These are phyloP conservation scores for Linnaemya tessellans DNA, from an alignment of 2,888 invertebrate genomes.

Conservation along the genomic window DNA sequence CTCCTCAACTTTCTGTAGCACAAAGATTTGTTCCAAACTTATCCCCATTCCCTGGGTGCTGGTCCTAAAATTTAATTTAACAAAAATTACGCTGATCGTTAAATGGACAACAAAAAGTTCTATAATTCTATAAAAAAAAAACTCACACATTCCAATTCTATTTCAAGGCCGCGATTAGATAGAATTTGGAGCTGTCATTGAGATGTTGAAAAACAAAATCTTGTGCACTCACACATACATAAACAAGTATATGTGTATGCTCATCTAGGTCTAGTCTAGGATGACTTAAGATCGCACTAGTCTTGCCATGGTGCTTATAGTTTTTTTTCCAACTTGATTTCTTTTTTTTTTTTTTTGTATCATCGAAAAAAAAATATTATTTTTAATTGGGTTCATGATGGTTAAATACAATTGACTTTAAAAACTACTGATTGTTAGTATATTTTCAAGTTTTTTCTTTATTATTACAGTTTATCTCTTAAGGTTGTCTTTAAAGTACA, in stretches of 20 bases:
- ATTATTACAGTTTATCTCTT: slow-evolving; percentile 69
- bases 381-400: slow-evolving; percentile 72
- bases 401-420: slow-evolving; percentile 72
- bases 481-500: slow-evolving; percentile 69
- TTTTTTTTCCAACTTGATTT: neutral
- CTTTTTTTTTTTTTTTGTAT: slow-evolving; percentile 12
- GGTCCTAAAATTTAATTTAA: too few relatives aligned
- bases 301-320: neutral
- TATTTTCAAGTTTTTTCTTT: slow-evolving; percentile 54
- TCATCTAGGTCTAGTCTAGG: neutral
- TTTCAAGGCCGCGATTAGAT: too few relatives aligned
- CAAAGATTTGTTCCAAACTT: too few relatives aligned
- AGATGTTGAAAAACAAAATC: too few relatives aligned
- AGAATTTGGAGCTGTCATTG: too few relatives aligned
- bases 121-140: too few relatives aligned
- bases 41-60: too few relatives aligned
- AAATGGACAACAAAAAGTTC: too few relatives aligned
- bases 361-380: slow-evolving; percentile 63
- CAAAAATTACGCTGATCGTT: neutral
- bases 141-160: too few relatives aligned
- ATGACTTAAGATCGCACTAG: neutral
- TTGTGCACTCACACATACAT: too few relatives aligned
- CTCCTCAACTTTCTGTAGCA: too few relatives aligned
- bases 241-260: too few relatives aligned
- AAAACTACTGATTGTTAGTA: slow-evolving; percentile 71